Base-by-base conservation (phyloP, 1,140 invertebrate genomes). In the Drosophila sproati region DNA sequence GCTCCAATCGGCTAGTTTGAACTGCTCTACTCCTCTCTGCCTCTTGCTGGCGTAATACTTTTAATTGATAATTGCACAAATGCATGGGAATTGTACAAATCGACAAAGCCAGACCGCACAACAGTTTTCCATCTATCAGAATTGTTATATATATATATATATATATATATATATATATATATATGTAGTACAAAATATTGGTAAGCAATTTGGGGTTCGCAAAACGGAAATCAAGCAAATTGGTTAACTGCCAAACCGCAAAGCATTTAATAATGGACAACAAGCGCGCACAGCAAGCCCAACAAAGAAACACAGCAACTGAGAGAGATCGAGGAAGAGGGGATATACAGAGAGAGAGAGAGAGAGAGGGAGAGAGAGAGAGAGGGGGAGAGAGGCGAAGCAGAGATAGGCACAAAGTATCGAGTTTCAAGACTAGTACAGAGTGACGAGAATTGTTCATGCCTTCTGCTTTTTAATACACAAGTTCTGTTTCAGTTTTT, bases 41-140 rank as follows among this genome's bases (percentile, higher is more conserved):
- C 20, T 7, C 31, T 37, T 29, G 35, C 34, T 41, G 28, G 32
- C 60, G 80, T 78, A 83, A 88, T 88, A 88, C 83, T 89, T 89
- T 88, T 88, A 88, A 88, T 88, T 88, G 83, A 88, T 81, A 88
- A 89, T 88, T 88, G 83, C 83, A 77, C 73, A 88, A 89, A 80
- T 89, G 83, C 80, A 43, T 72, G 52, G 85, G 63, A 73, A 78
- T 52, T 75, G 74, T 60, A 71, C 60, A 54, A 63, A 70, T 77
- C 80, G 77, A 54, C 68, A 47, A 75, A 7, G 7, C 0, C 45
- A 61, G 64, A 85, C 77, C 70, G 63, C 85, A 87, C 73, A 80
- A 88, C 89, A 88, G 66, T 89, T 88, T 78, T 68, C 83, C 77
- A 82, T 77, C 82, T 82, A 80, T 62, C 77, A 86, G 32, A 52